phyloP scores from a whole-genome alignment of 2,113 vertebrate genomes.

The Ameiurus melas region DNA sequence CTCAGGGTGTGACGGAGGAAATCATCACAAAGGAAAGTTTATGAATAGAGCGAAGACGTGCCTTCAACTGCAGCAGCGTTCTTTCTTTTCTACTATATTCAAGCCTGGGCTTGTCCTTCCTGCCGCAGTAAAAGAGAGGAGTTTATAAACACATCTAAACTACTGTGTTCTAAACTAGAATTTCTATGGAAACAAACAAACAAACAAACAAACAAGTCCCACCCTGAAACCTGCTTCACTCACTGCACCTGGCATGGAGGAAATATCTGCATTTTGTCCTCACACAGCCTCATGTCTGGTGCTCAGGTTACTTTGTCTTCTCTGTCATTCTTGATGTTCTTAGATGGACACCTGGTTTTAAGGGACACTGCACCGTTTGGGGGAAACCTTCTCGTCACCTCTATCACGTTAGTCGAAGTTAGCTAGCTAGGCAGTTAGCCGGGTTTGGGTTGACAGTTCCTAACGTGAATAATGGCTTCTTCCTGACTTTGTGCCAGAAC shows the following conservation, averaged over 20 bases:
- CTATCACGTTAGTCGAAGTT: not conserved
- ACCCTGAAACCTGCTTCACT: not conserved
- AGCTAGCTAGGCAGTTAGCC: slow-evolving; percentile 11
- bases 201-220: not conserved
- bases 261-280: not conserved
- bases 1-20: not conserved
- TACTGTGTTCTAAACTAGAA: not conserved
- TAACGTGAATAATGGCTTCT: not conserved
- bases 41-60: not conserved
- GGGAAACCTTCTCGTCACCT: not conserved
- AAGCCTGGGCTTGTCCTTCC: slow-evolving; percentile 15
- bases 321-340: not conserved
- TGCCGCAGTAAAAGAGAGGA: not conserved
- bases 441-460: not conserved
- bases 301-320: not conserved
- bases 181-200: not conserved
- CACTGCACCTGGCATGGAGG: not conserved
- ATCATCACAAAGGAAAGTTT: not conserved
- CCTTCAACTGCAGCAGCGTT: not conserved
- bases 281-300: not conserved
- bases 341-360: not conserved
- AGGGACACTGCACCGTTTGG: not conserved
- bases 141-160: not conserved
- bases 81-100: not conserved
- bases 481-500: not conserved